These are phyloP conservation scores for Pseudomyrmex sp. DNA, from an alignment of 1,140 invertebrate genomes.

Conservation along the genomic window DNA sequence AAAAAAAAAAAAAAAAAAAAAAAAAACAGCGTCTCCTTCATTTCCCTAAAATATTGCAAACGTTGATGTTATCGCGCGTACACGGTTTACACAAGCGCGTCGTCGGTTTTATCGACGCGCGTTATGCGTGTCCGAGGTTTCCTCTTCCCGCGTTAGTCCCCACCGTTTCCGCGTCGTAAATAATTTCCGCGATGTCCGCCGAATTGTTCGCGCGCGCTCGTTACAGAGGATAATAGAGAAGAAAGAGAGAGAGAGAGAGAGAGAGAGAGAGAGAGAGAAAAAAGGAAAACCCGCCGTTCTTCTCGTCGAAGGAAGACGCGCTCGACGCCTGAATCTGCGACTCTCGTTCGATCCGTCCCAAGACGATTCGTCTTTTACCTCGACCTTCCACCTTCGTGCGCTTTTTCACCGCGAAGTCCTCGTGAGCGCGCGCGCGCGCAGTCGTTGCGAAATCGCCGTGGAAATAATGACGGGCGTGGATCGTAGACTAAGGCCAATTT, in stretches of 20 bases:
- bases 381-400: constrained; percentile 64
- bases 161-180: constrained; percentile 32
- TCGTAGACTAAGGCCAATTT: constrained; percentile 66
- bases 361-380: constrained; percentile 64
- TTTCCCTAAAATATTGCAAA: constrained; percentile 37
- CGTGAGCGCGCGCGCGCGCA: constrained; percentile 16
- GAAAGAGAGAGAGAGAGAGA: neutral
- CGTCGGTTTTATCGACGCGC: constrained; percentile 41
- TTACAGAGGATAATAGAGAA: neutral
- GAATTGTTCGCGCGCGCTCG: constrained; percentile 49
- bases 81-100: constrained; percentile 28
- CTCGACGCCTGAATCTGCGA: constrained; percentile 37
- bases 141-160: neutral
- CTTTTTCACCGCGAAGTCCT: constrained; percentile 57
- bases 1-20: constrained; percentile 16
- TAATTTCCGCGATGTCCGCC: constrained; percentile 27
- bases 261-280: neutral
- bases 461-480: constrained; percentile 65
- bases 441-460: constrained; percentile 65
- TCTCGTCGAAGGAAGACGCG: neutral
- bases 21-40: constrained; percentile 11
- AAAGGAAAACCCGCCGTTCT: neutral
- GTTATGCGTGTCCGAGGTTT: neutral
- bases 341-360: constrained; percentile 58
- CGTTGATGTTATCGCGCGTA: constrained; percentile 13